Base-by-base conservation (phyloP, 1,140 invertebrate genomes). In the Trichonephila inaurata region DNA sequence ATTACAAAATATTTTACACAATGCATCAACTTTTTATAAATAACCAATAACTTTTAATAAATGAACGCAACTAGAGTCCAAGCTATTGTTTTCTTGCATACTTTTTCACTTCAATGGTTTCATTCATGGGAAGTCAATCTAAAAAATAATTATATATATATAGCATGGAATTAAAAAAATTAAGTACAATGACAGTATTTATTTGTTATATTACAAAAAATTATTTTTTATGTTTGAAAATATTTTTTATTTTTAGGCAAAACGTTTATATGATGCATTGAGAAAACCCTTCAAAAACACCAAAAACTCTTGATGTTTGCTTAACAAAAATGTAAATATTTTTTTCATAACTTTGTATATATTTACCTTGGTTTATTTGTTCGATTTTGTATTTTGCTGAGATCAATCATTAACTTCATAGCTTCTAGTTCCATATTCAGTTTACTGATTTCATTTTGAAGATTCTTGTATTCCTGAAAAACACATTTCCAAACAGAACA, bases 251-350 rank as follows among this genome's bases (percentile, higher is more conserved):
- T 90, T 85, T 85, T n/a, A 92, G 90, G 90, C 90, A 16, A 92
- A 92, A 44, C 77, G 90, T 24, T 28, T 92, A 33, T 85, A 92
- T 92, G 90, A 92, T 64, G 90, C 90, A 66, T 33, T 92, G 8
- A 83, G 90, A 51, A 92, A 92, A 19, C 90, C 90, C n/a, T 60
- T 92, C 16, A 85, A 85, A 66, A 92, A 92, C 44, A 60, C 61
- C 19, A 18, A 28, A 24, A 81, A 82, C 82, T 33, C 14, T 61
- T 82, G 69, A 77, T 77, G 82, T 40, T 6, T n/a, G 64, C n/a
- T 24, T 51, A 12, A 10, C 18, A 62, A 28, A 24, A 87, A 60
- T 62, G 18, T 83, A 51, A 51, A 83, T 83, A 19, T 21, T 33
- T 86, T 58, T 83, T 24, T 83, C 19, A 60, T n/a, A 16, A 87